A percentile compares a stretch with the other conserved stretches of the same genome.
These are phyloP conservation scores for Leucozona laternaria DNA, from an alignment of 2,888 invertebrate genomes.

Conservation along the genomic window DNA sequence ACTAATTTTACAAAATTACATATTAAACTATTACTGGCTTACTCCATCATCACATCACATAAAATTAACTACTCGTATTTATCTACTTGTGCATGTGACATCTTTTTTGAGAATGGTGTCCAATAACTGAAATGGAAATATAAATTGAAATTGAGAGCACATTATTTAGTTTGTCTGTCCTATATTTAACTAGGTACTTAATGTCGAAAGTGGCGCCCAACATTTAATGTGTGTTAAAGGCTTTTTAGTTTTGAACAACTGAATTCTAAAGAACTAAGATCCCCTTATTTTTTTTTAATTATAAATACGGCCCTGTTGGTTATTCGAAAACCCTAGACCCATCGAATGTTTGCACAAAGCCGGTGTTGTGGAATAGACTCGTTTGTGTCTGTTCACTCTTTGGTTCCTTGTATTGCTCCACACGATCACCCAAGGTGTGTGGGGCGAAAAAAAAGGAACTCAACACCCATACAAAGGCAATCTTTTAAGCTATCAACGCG, in stretches of 20 bases:
- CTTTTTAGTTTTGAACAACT: neutral
- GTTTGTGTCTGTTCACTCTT: conserved; percentile 50
- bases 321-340: conserved; percentile 44
- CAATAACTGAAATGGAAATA: no score
- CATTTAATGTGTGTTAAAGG: neutral
- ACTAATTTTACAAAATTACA: no score
- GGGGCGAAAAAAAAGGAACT: neutral
- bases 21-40: no score
- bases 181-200: neutral
- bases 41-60: no score
- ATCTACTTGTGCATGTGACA: no score
- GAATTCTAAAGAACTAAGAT: neutral
- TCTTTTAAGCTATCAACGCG: neutral
- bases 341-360: conserved; percentile 38
- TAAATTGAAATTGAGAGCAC: no score
- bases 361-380: conserved; percentile 58
- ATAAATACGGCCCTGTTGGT: conserved; percentile 5
- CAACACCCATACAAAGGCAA: conserved; percentile 48
- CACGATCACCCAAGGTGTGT: neutral
- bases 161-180: no score
- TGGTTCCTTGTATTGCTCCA: conserved; percentile 33
- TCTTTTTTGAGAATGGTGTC: no score
- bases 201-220: neutral
- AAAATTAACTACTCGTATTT: no score
- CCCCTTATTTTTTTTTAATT: neutral